Base-by-base conservation (phyloP, 1,140 invertebrate genomes). In the Drosophila orosa region DNA sequence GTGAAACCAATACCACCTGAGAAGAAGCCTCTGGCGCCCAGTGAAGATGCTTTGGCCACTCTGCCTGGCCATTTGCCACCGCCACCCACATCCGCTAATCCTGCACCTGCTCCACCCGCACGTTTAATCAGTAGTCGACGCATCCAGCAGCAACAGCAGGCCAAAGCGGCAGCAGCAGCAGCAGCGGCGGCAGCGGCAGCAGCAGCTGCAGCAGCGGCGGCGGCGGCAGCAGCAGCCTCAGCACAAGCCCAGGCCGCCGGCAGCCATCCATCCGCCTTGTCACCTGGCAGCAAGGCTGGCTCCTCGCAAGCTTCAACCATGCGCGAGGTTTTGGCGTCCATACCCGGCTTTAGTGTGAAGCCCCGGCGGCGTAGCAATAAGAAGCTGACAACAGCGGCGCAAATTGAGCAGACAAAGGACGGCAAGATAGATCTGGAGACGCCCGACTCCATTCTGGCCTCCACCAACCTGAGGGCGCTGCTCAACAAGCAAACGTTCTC, bases 361-460 rank as follows among this genome's bases (percentile, higher is more conserved):
- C 96, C 95, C 42, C 92, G 96, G 90, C 93, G 96, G 73, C 93
- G 95, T 61, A 96, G 95, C 76, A 96, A 95, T 63, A 97, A 97
- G 90, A 96, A 96, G 91, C 92, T 98, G 71, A 98, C 97, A 55
- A 96, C 96, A 62, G 97, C 97, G 48, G 97, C 97, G 60, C 98
- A 99, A 92, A 93, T 99, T 66, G 97, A 98, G 86, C 96, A 98
- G 92, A 97, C 96, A 17, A 96, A 96, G 92, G 97, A 98, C 93
- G 97, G 98, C 37, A 96, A 96, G 90, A 97, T 99, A 72, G 98
- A 99, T 93, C 93, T 99, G 80, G 97, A 98, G 93, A 98, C 98
- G 33, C 97, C 98, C n/a, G 97, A 98, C 90, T 99, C 98, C 47
- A 98, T 99, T 80, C 94, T 99, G 80, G 96, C 97, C 19, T 97